These are phyloP conservation scores for Agriopis aurantiaria DNA, from an alignment of 2,888 invertebrate genomes.

Conservation along the genomic window DNA sequence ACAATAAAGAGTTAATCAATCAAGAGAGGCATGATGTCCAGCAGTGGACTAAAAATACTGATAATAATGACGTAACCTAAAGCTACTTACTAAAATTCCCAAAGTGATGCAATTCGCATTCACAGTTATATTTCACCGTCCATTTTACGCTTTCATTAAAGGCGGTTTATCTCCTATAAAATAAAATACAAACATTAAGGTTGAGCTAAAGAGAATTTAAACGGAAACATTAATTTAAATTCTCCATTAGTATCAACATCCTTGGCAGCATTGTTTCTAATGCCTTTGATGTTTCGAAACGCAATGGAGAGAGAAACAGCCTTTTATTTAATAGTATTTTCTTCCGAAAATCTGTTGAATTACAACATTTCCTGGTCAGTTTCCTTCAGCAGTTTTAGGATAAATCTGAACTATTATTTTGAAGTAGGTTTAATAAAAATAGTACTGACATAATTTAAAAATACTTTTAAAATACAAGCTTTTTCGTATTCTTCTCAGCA, in stretches of 20 bases:
- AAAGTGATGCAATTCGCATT: background rate
- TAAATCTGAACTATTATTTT: no score
- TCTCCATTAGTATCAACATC: constrained; percentile 20
- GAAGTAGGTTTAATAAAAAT: no score
- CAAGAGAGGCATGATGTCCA: no score
- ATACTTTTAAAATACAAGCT: no score
- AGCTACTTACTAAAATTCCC: background rate
- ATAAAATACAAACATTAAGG: constrained; percentile 9
- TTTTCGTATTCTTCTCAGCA: no score
- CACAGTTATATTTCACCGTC: background rate
- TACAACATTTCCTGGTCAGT: constrained; percentile 9
- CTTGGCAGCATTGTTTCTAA: constrained; percentile 25
- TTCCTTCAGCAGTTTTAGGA: background rate
- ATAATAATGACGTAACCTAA: no score
- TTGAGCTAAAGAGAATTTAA: constrained; percentile 20
- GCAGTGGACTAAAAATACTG: no score
- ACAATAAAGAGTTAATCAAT: no score
- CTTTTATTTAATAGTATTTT: constrained; percentile 23
- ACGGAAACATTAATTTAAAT: constrained; percentile 25
- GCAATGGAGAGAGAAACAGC: constrained; percentile 23
- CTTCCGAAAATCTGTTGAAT: constrained; percentile 18
- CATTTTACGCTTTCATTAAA: background rate
- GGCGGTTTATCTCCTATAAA: background rate
- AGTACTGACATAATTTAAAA: no score
- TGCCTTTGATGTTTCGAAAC: constrained; percentile 22